Evolutionary conservation across 2,888 invertebrate genomes (phyloP).

Genomic region (Nephrotoma appendiculata): DNA sequence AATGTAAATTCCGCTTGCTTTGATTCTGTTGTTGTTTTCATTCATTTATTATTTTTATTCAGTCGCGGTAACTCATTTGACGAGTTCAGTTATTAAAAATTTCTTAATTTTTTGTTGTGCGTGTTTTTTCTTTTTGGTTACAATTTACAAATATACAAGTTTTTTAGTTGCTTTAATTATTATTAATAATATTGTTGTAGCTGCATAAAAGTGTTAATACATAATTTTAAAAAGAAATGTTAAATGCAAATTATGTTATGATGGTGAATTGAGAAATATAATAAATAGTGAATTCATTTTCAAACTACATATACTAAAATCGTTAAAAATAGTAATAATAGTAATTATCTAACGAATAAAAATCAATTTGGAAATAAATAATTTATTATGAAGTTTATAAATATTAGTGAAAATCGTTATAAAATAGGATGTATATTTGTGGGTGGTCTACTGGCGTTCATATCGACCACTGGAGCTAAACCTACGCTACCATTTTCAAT

Average conservation of each 20-base stretch:
- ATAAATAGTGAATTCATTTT: background rate
- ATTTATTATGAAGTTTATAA: background rate
- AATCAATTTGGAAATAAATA: background rate
- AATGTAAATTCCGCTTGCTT: background rate
- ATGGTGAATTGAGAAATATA: background rate
- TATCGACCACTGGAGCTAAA: slow-evolving; percentile 27
- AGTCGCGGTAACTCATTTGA: background rate
- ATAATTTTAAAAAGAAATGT: background rate
- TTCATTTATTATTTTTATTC: background rate
- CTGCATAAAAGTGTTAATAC: background rate
- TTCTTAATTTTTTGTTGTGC: background rate
- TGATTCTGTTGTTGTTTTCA: background rate
- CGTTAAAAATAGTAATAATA: background rate
- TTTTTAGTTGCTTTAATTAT: background rate
- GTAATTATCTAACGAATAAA: background rate
- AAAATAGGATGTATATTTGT: slow-evolving; percentile 17
- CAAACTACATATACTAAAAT: background rate
- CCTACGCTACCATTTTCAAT: slow-evolving; percentile 26
- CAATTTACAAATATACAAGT: background rate
- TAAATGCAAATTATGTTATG: background rate
- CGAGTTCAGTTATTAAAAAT: background rate
- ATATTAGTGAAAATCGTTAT: background rate
- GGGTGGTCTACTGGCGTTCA: slow-evolving; percentile 22
- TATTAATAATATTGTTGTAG: background rate
- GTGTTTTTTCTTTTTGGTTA: background rate